These are phyloP conservation scores for Smithornis capensis DNA, from an alignment of 2,113 vertebrate genomes.

Conservation along the genomic window DNA sequence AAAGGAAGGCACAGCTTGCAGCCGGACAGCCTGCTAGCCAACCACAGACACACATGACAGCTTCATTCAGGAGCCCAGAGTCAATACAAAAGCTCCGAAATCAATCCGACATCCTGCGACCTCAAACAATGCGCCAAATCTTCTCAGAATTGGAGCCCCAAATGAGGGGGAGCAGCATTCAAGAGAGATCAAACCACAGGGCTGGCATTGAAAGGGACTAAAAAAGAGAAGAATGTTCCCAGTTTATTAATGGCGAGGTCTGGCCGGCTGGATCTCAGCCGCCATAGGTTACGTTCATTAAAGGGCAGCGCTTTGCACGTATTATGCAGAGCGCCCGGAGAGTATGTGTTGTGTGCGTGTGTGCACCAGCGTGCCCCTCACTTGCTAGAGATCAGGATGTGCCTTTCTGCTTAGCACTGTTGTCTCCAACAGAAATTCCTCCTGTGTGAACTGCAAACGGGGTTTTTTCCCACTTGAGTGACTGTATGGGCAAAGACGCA, in stretches of 20 bases:
- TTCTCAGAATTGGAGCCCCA: constrained; percentile 81
- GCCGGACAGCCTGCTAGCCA: constrained; percentile 82
- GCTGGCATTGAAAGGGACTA: constrained; percentile 69
- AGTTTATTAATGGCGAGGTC: constrained; percentile 66
- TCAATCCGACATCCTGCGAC: constrained; percentile 82
- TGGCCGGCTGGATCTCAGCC: constrained; percentile 38
- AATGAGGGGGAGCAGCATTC: constrained; percentile 78
- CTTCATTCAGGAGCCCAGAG: constrained; percentile 82
- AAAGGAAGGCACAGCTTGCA: constrained; percentile 87
- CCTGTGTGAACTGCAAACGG: constrained; percentile 34
- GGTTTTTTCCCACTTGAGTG: constrained; percentile 50
- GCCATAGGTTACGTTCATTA: constrained; percentile 29
- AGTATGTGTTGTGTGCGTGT: constrained; percentile 11
- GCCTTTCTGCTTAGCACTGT: constrained; percentile 29
- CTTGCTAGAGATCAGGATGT: constrained; percentile 49
- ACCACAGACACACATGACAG: constrained; percentile 82
- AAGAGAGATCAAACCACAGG: constrained; percentile 77
- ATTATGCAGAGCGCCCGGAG: not conserved
- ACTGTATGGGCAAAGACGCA: not conserved
- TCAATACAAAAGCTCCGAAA: constrained; percentile 83
- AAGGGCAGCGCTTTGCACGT: not conserved
- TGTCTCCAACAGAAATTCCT: constrained; percentile 51
- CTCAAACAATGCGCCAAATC: constrained; percentile 80
- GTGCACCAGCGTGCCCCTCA: not conserved
- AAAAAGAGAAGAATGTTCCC: constrained; percentile 54